A percentile compares a stretch with the other conserved stretches of the same genome.
Conservation (phyloP, 2,113 vertebrate species). For the Nymphicus hollandicus region DNA sequence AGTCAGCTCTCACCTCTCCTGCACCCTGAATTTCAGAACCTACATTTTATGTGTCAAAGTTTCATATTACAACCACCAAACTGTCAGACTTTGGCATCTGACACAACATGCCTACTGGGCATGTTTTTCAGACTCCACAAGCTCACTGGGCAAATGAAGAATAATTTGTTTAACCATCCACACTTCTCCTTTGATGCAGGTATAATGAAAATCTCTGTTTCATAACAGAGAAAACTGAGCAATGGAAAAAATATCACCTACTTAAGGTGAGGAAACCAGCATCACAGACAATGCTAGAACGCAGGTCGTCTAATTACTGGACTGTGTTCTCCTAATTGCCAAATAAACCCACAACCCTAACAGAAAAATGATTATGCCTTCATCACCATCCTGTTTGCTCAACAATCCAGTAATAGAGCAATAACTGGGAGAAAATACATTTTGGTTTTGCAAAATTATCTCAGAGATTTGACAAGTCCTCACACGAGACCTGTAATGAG, state of each 20-base stretch:
- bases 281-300: neutral
- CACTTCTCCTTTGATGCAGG: constrained; percentile 17
- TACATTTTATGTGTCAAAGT: neutral
- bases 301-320: neutral
- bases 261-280: neutral
- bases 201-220: constrained; percentile 31
- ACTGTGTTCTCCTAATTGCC: constrained; percentile 12
- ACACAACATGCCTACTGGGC: neutral
- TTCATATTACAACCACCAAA: neutral
- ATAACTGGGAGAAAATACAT: constrained; percentile 6
- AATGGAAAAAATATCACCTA: constrained; percentile 3
- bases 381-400: constrained; percentile 23
- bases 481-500: neutral
- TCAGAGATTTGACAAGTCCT: constrained; percentile 11
- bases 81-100: constrained; percentile 9
- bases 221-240: neutral
- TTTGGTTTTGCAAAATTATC: constrained; percentile 6
- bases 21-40: neutral
- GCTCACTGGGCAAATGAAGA: neutral
- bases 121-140: constrained; percentile 40
- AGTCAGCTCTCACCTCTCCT: neutral
- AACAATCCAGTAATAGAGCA: constrained; percentile 1
- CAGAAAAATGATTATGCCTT: neutral
- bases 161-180: constrained; percentile 55
- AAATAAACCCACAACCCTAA: constrained; percentile 10